Base-by-base conservation (phyloP, 2,888 invertebrate species). In the Thymelicus acteon region DNA sequence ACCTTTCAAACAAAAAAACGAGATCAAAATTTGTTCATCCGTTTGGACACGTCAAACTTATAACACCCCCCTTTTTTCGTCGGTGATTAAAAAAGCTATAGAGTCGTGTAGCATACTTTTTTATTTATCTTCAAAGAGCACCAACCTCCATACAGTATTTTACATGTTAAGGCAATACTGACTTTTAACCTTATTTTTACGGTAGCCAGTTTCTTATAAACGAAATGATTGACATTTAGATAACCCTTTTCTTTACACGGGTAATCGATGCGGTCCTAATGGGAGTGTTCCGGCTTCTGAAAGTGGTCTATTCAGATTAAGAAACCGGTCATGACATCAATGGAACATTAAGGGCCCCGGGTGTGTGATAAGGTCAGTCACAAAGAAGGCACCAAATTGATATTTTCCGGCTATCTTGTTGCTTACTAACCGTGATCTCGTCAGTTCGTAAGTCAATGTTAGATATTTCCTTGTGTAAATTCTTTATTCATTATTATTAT, bases 251-350 rank as follows among this genome's bases (percentile, higher is more conserved):
- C 62, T 37, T 49, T 44, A 54, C 24, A 19, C 13, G 39, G 7
- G 31, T 70, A 64, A 70, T 58, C 63, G 69, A 63, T 69, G 58
- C 31, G 58, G 10, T 49, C 58, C 58, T 69, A 69, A 69, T 69
- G 69, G 63, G 63, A 58, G 24, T 58, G 37, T 69, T 69, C 69
- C 69, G 63, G 57, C 48, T 37, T 48, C 48, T 63, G 48, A 48
- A 58, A 31, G 58, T n/a, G 31, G 47, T 57, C 57, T 57, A 58
- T 69, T 69, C 63, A 69, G 63, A 63, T 63, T 62, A 68, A 57
- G 58, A 58, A n/a, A 15, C 52, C 58, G 48, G 63, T 6, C 37
- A 31, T 39, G 63, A 47, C 69, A 63, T 69, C 63, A 63, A 63
- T 57, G 47, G 40, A 15, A 12, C 48, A 48, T 67, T 44, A 57